Conservation (phyloP, 2,113 vertebrate genomes). For the Gobiocypris rarus region DNA sequence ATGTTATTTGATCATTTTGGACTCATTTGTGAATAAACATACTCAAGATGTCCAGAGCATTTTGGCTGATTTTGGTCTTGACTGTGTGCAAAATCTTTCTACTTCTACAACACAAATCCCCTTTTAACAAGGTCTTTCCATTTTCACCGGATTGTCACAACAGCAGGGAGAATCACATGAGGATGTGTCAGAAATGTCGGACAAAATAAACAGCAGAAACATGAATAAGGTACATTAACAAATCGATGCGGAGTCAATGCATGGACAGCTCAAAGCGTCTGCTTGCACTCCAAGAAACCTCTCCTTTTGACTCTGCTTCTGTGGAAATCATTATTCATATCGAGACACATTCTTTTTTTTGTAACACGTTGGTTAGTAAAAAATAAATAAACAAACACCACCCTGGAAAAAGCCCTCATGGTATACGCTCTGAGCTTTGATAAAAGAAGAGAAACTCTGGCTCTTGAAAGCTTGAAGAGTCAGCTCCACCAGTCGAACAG, state of each 20-base stretch:
- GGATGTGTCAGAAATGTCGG: not conserved
- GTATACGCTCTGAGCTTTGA: constrained; percentile 33
- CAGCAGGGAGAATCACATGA: not conserved
- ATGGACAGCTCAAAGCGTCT: not conserved
- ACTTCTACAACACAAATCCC: not conserved
- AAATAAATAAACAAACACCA: constrained; percentile 6
- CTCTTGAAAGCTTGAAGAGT: constrained; percentile 40
- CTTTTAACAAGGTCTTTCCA: not conserved
- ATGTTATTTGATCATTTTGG: not conserved
- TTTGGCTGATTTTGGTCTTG: not conserved
- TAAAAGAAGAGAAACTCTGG: constrained; percentile 36
- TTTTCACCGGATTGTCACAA: not conserved
- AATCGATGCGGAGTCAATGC: not conserved
- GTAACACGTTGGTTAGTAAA: not conserved
- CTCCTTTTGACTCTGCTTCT: constrained; percentile 26
- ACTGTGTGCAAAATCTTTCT: not conserved
- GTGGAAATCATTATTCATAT: constrained; percentile 27
- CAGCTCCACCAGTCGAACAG: constrained; percentile 33
- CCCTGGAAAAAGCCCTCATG: not conserved
- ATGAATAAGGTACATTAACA: constrained; percentile 29
- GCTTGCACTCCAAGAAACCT: not conserved
- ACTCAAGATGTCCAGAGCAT: not conserved
- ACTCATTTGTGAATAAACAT: not conserved
- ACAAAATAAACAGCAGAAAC: constrained; percentile 10
- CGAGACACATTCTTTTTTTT: constrained; percentile 6